Evolutionary conservation across 2,888 invertebrate genomes (phyloP).

Genomic region (Cerastoderma edule): DNA sequence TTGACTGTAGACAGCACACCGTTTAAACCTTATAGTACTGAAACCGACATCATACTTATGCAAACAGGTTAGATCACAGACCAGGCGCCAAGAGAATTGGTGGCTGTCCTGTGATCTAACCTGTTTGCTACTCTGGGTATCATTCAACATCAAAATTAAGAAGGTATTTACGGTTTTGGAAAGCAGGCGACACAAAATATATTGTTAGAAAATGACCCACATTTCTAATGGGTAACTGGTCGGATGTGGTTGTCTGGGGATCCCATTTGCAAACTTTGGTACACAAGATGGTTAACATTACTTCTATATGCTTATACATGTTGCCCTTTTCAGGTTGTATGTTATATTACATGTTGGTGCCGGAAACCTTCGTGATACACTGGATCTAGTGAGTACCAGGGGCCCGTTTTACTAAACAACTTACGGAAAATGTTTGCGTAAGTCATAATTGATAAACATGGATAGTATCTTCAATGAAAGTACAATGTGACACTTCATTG

Average conservation of each 20-base stretch:
- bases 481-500: not conserved
- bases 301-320: not conserved
- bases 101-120: too few species aligned
- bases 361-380: conserved; percentile 49
- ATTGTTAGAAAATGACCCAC: not conserved
- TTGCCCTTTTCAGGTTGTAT: conserved; percentile 34
- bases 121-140: too few species aligned
- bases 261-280: not conserved
- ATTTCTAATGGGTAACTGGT: not conserved
- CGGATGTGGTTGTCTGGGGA: not conserved
- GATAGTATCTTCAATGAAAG: not conserved
- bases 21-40: too few species aligned
- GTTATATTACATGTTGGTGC: conserved; percentile 53
- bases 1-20: too few species aligned
- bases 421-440: not conserved
- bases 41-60: too few species aligned
- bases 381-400: conserved; percentile 44
- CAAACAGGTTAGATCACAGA: too few species aligned
- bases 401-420: not conserved
- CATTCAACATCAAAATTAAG: too few species aligned
- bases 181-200: too few species aligned
- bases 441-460: not conserved
- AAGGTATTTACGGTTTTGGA: too few species aligned
- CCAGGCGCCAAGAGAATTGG: too few species aligned
- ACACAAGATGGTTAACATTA: not conserved